Evolutionary conservation across 2,888 invertebrate species (phyloP).

Genomic region (Tuberolachnus salignus): DNA sequence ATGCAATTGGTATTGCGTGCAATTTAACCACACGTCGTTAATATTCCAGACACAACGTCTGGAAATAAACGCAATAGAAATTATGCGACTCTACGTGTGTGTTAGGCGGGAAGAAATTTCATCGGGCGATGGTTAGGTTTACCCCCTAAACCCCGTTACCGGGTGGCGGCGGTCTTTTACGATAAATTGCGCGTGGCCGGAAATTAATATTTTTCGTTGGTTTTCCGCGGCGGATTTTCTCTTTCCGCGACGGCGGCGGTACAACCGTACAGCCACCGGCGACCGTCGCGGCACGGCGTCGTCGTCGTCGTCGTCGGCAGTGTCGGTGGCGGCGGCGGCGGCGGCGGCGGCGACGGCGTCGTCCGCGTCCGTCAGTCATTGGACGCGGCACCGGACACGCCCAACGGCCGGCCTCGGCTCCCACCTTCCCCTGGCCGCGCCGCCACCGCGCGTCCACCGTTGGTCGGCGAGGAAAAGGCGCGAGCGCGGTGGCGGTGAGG

Average conservation of each 20-base stretch:
- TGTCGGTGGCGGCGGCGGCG: constrained; percentile 13
- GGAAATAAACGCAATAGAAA: no score
- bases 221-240: neutral
- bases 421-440: constrained; percentile 2
- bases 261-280: neutral
- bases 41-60: no score
- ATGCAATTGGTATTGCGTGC: no score
- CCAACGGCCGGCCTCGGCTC: constrained; percentile 34
- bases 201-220: neutral
- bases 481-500: no score
- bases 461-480: constrained; percentile 7
- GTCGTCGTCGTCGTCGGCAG: neutral
- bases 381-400: constrained; percentile 45
- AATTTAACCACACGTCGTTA: no score
- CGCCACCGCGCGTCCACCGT: neutral
- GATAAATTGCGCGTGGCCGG: neutral
- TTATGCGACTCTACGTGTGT: no score
- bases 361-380: constrained; percentile 40
- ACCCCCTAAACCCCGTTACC: no score
- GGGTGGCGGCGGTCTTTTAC: neutral
- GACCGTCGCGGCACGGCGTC: neutral
- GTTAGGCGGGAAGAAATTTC: no score
- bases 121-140: no score
- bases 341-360: neutral
- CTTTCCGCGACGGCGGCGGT: neutral